These are phyloP conservation scores for Lysiphlebus fabarum DNA, from an alignment of 1,140 invertebrate genomes.

Conservation along the genomic window DNA sequence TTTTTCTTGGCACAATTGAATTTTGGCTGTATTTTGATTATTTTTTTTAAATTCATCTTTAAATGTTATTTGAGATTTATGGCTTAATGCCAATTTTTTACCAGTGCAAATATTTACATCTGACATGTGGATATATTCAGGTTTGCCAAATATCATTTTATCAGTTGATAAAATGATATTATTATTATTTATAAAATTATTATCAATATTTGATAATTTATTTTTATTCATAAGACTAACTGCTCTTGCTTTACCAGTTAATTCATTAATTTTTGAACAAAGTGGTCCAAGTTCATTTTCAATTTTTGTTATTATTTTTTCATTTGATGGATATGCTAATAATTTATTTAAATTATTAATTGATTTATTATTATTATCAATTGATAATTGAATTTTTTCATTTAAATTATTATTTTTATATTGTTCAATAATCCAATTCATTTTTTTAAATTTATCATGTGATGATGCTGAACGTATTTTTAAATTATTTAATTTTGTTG, in stretches of 20 bases:
- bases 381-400: background rate
- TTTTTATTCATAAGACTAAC: conserved; percentile 21
- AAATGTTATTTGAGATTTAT: too few species aligned
- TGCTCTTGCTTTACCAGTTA: conserved; percentile 29
- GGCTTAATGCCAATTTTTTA: too few species aligned
- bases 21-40: too few species aligned
- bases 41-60: too few species aligned
- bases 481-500: too few species aligned
- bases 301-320: conserved; percentile 29
- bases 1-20: too few species aligned
- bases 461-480: too few species aligned
- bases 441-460: background rate
- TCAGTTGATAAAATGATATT: background rate
- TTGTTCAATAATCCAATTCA: background rate
- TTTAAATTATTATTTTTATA: background rate
- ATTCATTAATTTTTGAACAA: conserved; percentile 28
- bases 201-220: too few species aligned
- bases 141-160: too few species aligned
- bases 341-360: background rate
- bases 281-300: conserved; percentile 32
- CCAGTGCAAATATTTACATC: too few species aligned
- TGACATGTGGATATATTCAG: too few species aligned
- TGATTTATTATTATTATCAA: background rate
- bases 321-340: conserved; percentile 17
- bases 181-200: background rate